Evolutionary conservation across 1,140 invertebrate genomes (phyloP), one percentile per base, ranked within the genome.

Genomic region (Musca vetustissima): DNA sequence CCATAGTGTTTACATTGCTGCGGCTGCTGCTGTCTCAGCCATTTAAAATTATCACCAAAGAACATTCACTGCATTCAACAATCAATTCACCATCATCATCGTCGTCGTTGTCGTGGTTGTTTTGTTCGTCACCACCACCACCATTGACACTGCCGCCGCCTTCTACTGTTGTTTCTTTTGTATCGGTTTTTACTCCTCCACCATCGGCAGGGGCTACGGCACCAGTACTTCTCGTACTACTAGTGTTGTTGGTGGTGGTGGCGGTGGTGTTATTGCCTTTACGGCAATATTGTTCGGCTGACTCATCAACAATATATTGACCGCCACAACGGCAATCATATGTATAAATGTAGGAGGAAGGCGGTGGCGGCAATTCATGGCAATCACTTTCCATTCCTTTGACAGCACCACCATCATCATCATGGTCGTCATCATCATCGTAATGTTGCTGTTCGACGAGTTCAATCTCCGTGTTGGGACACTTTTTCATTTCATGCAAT

Each of bases 11-110:
- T 28, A 28, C 14, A 11, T 28, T n/a, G 19, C n/a, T 55, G 22
- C 25, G 13, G 21, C 14, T 55, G 57, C 36, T 61, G 57, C 28
- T 43, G 65, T 66, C 25, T 53, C 50, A 66, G 59, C 25, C 55
- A 68, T 64, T 68, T 48, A 68, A 66, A 66, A 81, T 72, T 70
- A 81, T 78, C 70, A 81, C 77, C 61, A 81, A 73, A 73, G 79
- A 81, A 72, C 79, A 81, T 74, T 81, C 79, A 68, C 65, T 81
- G 72, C 79, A 81, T 71, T 81, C 79, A 67, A 81, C 77, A 79
- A 81, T 77, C 73, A 76, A 73, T 75, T 81, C 79, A 68, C 73
- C 73, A 55, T 32, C 66, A 48, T 73, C 72, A 17, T 36, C 70
- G 66, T 59, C 50, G 22, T 48, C 36, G 21, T 14, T 36, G 32